phyloP scores from a whole-genome alignment of 2,113 vertebrate genomes.

The Chaetorhynchus papuensis region DNA sequence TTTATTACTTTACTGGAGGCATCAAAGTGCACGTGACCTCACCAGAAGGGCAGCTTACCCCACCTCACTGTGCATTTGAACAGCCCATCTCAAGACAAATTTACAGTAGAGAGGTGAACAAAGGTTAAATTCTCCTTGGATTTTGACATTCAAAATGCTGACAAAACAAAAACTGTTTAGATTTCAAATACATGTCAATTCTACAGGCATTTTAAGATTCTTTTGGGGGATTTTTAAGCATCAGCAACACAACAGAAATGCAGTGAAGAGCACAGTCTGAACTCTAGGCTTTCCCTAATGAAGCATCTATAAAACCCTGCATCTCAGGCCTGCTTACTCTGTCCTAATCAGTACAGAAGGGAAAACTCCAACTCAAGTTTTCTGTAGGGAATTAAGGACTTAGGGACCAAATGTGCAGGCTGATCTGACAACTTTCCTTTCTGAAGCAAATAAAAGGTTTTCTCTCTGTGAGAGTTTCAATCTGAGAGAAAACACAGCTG shows the following conservation, averaged over 20 bases:
- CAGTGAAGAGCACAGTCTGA: not conserved
- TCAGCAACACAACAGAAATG: not conserved
- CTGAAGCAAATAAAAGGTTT: slow-evolving; percentile 19
- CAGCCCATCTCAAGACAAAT: not conserved
- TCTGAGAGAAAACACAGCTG: not conserved
- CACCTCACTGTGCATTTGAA: not conserved
- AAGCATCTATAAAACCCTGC: not conserved
- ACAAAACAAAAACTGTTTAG: not conserved
- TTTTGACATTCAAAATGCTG: not conserved
- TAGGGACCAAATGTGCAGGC: not conserved
- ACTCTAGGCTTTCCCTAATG: not conserved
- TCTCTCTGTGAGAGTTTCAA: not conserved
- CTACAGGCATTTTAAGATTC: not conserved
- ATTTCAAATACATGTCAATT: not conserved
- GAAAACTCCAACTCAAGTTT: not conserved
- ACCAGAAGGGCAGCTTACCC: not conserved
- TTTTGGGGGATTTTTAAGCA: not conserved
- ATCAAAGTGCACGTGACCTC: not conserved
- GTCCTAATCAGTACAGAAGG: not conserved
- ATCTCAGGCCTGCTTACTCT: not conserved
- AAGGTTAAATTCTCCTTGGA: not conserved
- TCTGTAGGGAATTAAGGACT: not conserved
- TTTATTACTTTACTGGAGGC: not conserved
- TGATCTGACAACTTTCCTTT: slow-evolving; percentile 5
- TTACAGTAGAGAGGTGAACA: not conserved